A percentile compares a stretch with the other conserved stretches of the same genome.
Conservation (phyloP, 1,140 invertebrate genomes). For the Caenorhabditis remanei region DNA sequence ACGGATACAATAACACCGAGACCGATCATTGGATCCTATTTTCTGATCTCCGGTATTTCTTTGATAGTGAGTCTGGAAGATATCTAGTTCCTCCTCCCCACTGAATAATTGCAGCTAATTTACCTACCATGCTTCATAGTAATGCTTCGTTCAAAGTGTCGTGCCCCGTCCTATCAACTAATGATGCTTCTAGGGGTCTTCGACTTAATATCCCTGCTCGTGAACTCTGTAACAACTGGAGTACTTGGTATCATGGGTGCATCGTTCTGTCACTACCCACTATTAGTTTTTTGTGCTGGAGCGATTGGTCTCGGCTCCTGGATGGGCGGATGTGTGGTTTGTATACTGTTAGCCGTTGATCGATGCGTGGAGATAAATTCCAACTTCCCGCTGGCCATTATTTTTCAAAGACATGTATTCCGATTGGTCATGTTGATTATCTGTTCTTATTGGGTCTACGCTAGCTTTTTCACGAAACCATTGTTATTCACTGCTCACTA, state of each 20-base stretch:
- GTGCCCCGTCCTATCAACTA: constrained; percentile 34
- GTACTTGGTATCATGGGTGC: constrained; percentile 51
- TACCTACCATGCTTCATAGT: constrained; percentile 78
- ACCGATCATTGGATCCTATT: constrained; percentile 9
- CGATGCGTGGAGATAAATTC: constrained; percentile 15
- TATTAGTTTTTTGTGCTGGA: constrained; percentile 3
- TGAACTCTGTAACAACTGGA: constrained; percentile 49
- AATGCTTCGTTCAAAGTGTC: constrained; percentile 1
- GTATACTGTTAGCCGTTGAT: constrained; percentile 45
- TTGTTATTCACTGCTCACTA: not conserved
- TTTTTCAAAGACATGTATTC: not conserved
- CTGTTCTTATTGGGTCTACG: constrained; percentile 2
- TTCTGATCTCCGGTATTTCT: not conserved
- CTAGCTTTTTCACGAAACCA: constrained; percentile 20
- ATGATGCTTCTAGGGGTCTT: constrained; percentile 59
- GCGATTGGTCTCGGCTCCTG: not conserved
- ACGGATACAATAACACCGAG: not conserved
- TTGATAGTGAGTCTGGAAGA: constrained; percentile 13
- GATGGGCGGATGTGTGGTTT: constrained; percentile 20
- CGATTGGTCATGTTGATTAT: not conserved
- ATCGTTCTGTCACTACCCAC: constrained; percentile 33
- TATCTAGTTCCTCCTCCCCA: constrained; percentile 72
- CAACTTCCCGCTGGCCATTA: not conserved
- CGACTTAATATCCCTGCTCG: constrained; percentile 33
- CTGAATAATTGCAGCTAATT: constrained; percentile 83